Conservation (phyloP, 2,113 vertebrate genomes). For the Actenoides hombroni region DNA sequence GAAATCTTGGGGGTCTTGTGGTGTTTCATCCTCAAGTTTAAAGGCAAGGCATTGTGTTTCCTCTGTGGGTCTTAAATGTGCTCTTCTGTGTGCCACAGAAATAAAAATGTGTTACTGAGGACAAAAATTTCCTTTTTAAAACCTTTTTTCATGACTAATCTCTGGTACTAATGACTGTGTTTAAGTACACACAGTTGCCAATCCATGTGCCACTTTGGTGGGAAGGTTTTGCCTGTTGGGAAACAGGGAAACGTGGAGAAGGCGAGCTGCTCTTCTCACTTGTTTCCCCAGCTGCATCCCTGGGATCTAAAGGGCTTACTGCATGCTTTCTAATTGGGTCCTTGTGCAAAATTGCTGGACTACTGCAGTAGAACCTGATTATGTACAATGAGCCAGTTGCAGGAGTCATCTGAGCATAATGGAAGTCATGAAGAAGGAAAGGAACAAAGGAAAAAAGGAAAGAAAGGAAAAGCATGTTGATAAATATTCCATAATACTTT, state of each 20-base stretch:
- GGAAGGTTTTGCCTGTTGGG: neutral
- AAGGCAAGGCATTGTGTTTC: neutral
- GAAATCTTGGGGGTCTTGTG: neutral
- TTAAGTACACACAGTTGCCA: neutral
- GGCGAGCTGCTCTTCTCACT: neutral
- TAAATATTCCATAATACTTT: conserved; percentile 45
- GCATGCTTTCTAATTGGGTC: neutral
- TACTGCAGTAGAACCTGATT: neutral
- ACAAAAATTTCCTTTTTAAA: neutral
- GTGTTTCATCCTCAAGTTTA: accelerated
- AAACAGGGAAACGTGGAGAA: neutral
- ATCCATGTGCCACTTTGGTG: neutral
- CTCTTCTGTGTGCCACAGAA: neutral
- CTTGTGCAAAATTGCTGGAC: neutral
- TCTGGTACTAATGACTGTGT: accelerated
- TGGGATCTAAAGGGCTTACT: neutral
- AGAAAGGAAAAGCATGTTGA: neutral
- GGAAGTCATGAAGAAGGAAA: neutral
- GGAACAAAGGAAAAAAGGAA: neutral
- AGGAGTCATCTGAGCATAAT: neutral
- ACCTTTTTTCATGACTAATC: accelerated
- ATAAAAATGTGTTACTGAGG: neutral
- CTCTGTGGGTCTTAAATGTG: neutral
- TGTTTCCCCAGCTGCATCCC: accelerated
- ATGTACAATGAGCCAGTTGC: neutral